Base-by-base conservation (phyloP, 2,797 vertebrate species). In the Bucorvus abyssinicus region DNA sequence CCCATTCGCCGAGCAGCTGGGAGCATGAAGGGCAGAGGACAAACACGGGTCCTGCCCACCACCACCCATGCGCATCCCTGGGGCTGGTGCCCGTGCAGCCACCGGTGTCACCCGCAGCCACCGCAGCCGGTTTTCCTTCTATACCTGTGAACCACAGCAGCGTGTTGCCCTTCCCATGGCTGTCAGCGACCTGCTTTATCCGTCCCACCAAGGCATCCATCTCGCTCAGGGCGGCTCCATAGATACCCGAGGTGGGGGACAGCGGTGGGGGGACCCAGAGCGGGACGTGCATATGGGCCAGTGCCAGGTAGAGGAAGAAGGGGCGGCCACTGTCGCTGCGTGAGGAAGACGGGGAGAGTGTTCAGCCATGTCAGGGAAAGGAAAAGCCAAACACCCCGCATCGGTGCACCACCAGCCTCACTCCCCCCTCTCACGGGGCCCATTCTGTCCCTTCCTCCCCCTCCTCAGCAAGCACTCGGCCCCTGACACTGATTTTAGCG, bases 281-380 rank as follows among this genome's bases (percentile, higher is more conserved):
- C 0, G 99, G 99, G 36, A 99, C 99, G 2, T 99, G 99, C 99
- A 99, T 99, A 86, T 99, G 99, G 61, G 99, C 98, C 93, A 99
- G 94, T 0, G 98, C 99, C 80, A 99, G 74, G 61, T 99, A 99
- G 21, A 99, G 98, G 90, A 99, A 98, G 96, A 98, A 99, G 14
- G 99, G 99, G 60, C 95, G 98, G 26, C 97, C 95, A 3, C 92
- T 97, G 79, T 97, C 24, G 9, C 99, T 99, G 78, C 87, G 24
- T 0, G 7, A n/a, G 68, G 95, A 59, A 89, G 55, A 88, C 3
- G 77, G 23, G 12, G 59, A 40, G 8, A 4, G 5, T 0, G 6
- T 3, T 89, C 44, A 88, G 77, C 7, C 4, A 1, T 34, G 55
- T 27, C 0, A 0, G 49, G 13, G 11, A 56, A 22, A 17, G 47